phyloP scores from a whole-genome alignment of 2,888 invertebrate genomes.

The Lissonota sp. region DNA sequence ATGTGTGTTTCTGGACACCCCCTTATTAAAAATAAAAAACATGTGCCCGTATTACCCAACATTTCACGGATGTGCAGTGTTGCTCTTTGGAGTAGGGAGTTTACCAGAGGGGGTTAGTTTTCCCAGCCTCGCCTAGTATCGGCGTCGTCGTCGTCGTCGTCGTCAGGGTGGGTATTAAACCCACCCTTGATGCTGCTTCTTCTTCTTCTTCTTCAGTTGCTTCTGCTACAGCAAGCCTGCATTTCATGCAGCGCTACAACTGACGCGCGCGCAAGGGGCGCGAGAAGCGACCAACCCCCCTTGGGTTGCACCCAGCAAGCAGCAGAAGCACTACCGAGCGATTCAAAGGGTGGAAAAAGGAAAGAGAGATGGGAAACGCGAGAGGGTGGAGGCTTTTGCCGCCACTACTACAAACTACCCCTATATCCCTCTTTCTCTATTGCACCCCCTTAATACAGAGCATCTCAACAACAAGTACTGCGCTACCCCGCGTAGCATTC shows the following conservation, averaged over 20 bases:
- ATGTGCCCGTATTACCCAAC: too few species aligned
- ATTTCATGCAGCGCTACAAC: conserved; percentile 66
- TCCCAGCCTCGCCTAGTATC: conserved; percentile 65
- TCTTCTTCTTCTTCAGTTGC: too few species aligned
- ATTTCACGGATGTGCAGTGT: too few species aligned
- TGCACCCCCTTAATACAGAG: conserved; percentile 62
- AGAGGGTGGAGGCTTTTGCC: conserved; percentile 51
- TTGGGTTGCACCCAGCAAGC: conserved; percentile 84
- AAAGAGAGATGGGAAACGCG: conserved; percentile 15
- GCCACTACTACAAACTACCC: conserved; percentile 57
- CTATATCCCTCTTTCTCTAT: conserved; percentile 58
- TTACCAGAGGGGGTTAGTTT: conserved; percentile 36
- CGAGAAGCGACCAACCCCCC: conserved; percentile 76
- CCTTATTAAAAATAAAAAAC: too few species aligned
- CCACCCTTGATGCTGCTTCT: conserved; percentile 45
- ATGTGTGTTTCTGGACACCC: too few species aligned
- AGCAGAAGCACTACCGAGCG: not conserved
- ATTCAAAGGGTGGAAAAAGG: conserved; percentile 30
- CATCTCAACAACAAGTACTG: conserved; percentile 83
- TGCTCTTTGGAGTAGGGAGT: too few species aligned
- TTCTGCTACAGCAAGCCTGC: too few species aligned
- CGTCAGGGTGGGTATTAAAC: conserved; percentile 25
- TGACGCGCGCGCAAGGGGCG: conserved; percentile 79
- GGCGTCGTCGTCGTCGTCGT: conserved; percentile 65
- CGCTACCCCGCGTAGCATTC: conserved; percentile 81